Base-by-base conservation (phyloP, 2,888 invertebrate species). In the Lordiphosa andalusiaca region DNA sequence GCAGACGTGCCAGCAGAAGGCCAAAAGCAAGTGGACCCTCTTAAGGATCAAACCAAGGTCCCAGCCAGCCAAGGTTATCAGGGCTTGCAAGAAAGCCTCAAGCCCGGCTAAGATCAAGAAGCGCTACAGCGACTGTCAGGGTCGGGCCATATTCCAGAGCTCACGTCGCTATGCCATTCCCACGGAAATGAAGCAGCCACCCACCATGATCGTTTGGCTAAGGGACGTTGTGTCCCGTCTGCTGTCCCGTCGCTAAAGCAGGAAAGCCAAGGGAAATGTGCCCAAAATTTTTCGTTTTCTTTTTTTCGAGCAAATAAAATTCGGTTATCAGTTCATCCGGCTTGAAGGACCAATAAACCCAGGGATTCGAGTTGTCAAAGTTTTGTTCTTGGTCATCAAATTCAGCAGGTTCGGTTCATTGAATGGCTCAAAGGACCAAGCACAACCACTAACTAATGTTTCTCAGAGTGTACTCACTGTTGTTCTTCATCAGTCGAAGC, bases 401-500 rank as follows among this genome's bases (percentile, higher is more conserved):
- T n/a, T n/a, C n/a, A n/a, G n/a, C n/a, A n/a, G n/a, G 19, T 19
- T 19, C 4, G 19, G 4, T 2, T 4, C 4, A 19, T 19, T 19
- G 3, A 2, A 2, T 6, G 23, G 5, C 23, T 23, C 23, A 1
- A 23, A 23, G 23, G 25, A 6, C 25, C 25, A 25, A 25, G n/a
- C 6, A 19, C 2, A 0, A 19, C 19, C 19, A 19, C 19, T 23
- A 6, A 23, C 6, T 5, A 5, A 23, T 6, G 5, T 23, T 4
- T 23, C 6, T 23, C 23, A 12, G 13, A 25, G 1, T 16, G 9
- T 70, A 80, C 78, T 89, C 72, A 91, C 93, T 91, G 70, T 90
- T 90, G 1, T 90, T 89, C 47, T 92, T 91, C 70, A 92, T 91
- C 59, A 93, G 92, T 71, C 91, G 92, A n/a, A 94, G 91, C 33